Evolutionary conservation across 2,797 vertebrate genomes (phyloP).

Genomic region (Anomalospiza imberbis): DNA sequence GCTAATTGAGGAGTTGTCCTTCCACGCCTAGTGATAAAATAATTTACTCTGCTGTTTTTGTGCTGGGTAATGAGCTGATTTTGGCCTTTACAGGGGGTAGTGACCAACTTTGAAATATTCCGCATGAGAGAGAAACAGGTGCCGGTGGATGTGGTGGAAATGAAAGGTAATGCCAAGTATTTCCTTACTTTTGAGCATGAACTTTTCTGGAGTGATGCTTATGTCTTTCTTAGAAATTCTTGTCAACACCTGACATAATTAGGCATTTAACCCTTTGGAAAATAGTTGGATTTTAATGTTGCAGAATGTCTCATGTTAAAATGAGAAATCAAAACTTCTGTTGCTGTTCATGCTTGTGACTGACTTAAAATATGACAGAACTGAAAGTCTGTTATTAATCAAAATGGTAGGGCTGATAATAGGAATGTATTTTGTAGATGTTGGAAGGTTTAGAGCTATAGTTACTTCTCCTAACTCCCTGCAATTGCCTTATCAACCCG

Average conservation of each 20-base stretch:
- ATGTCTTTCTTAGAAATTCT: not conserved
- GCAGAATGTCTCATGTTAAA: not conserved
- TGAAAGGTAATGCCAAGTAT: conserved; percentile 85
- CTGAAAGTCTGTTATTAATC: not conserved
- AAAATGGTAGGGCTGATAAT: not conserved
- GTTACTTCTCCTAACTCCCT: not conserved
- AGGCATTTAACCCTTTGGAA: not conserved
- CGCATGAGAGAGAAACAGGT: conserved; percentile 99
- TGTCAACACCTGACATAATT: not conserved
- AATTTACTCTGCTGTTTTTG: not conserved
- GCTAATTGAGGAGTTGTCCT: not conserved
- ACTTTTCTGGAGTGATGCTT: not conserved
- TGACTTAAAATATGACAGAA: not conserved
- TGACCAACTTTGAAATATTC: conserved; percentile 99
- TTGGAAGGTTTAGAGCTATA: not conserved
- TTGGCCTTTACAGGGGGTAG: conserved; percentile 85
- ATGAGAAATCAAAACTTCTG: not conserved
- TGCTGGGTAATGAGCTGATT: not conserved
- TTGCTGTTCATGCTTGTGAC: not conserved
- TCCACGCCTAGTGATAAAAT: not conserved
- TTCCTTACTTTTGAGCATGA: not conserved
- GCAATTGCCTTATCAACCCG: not conserved
- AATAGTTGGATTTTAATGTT: not conserved
- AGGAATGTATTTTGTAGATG: not conserved
- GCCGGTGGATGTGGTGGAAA: conserved; percentile 97